These are phyloP conservation scores for Liparis tanakae DNA, from an alignment of 2,797 vertebrate genomes.

Conservation along the genomic window DNA sequence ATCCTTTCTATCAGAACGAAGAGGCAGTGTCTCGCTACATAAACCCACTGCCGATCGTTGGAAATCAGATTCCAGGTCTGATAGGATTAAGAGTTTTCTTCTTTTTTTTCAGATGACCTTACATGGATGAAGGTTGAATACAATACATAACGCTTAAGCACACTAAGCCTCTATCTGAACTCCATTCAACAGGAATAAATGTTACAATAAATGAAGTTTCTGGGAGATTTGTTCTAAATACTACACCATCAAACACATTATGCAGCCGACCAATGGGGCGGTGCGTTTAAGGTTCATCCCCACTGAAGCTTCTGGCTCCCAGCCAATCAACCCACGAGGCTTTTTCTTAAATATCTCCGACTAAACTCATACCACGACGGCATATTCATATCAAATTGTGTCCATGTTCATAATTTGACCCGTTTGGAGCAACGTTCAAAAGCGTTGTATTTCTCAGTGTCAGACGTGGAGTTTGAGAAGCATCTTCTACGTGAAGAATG, in stretches of 20 bases:
- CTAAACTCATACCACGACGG: slow-evolving; percentile 26
- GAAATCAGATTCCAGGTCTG: slow-evolving; percentile 17
- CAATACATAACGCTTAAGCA: not conserved
- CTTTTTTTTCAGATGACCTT: not conserved
- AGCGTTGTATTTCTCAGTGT: not conserved
- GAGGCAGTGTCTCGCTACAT: slow-evolving; percentile 1
- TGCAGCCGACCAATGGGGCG: slow-evolving; percentile 7
- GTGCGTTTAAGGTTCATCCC: slow-evolving; percentile 16
- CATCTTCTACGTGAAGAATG: slow-evolving; percentile 1
- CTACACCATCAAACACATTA: slow-evolving; percentile 40
- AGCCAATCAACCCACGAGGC: slow-evolving; percentile 31
- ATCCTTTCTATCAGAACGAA: not conserved
- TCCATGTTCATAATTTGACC: not conserved
- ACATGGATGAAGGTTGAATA: slow-evolving; percentile 2
- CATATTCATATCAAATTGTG: not conserved
- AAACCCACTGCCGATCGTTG: slow-evolving; percentile 1
- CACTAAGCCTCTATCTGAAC: slow-evolving; percentile 11
- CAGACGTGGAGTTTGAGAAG: slow-evolving; percentile 5
- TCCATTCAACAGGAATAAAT: slow-evolving; percentile 15
- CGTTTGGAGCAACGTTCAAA: not conserved
- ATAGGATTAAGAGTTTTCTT: slow-evolving; percentile 14
- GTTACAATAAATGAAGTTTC: slow-evolving; percentile 42
- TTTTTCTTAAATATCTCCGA: slow-evolving; percentile 35
- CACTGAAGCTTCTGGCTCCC: slow-evolving; percentile 36
- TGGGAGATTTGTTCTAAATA: slow-evolving; percentile 39